Evolutionary conservation across 2,113 vertebrate species (phyloP), one percentile per base, ranked within the genome.

Genomic region (Nymphicus hollandicus): DNA sequence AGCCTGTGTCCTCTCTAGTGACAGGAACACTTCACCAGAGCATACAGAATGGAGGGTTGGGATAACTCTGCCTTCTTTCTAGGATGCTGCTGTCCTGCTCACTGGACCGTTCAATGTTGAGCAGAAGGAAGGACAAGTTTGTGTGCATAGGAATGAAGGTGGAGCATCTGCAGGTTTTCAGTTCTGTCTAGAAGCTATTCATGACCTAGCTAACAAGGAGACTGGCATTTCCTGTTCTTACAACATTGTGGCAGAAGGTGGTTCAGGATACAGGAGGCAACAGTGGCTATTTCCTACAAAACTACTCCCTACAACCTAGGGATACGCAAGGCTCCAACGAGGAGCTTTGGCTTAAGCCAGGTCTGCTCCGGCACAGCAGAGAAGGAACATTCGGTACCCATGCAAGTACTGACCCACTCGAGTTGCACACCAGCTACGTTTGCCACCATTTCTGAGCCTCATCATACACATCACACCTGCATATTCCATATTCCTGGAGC

Each of bases 121-220:
- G 92, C 91, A 97, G 92, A 86, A 91, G 92, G 86, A 77, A 86
- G 56, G 65, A 56, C 68, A 93, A 83, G 81, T 81, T 89, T 72
- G 73, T 65, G 88, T 49, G 94, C 88, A 91, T 89, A 78, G 70
- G 61, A 82, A 95, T 68, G 35, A 91, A 88, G 73, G 76, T 27
- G 35, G 2, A 95, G 55, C 77, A 35, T 41, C 89, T 84, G 82
- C 82, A 90, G 76, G 37, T 61, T 15, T 84, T 50, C 49, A 41
- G 50, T 66, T 52, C 4, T 7, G 43, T 3, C 91, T 74, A 52
- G 52, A 79, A 96, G 33, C 28, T 66, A 50, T 81, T 89, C 68
- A 74, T 53, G 85, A 70, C 79, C 24, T 31, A 61, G 74, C 84
- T 81, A 86, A 88, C 37, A 53, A 89, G 72, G 77, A 71, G 50